Evolutionary conservation across 2,113 vertebrate species (phyloP), one percentile per base, ranked within the genome.

Genomic region (Todiramphus saurophagus): DNA sequence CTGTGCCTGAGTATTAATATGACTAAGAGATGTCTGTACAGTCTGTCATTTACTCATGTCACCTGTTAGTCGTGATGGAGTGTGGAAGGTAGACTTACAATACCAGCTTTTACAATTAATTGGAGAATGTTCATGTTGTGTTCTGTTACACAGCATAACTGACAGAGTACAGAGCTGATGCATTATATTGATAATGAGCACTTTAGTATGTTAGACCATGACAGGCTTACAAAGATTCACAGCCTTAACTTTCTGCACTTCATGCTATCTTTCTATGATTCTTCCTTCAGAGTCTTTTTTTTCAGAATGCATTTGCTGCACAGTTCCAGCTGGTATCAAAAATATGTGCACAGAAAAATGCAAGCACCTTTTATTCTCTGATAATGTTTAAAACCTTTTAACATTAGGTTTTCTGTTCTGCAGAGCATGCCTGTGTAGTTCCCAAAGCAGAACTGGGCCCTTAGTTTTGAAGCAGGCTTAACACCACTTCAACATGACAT

Each of bases 21-120:
- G 70, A 81, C 83, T 89, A 81, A 90, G 83, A 92, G 83, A 63
- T 75, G 41, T 75, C 86, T 92, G 62, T 86, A 50, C 30, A 84
- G 69, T 70, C 80, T 96, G 93, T 93, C 88, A 86, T 84, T 90
- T 92, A 90, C 69, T 90, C 37, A 9, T 90, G 75, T 91, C 59
- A 85, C 55, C 56, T 1, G 2, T 64, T 92, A 94, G 76, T 87
- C 53, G 62, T 53, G 83, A 78, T 7, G 10, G 64, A 74, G 35
- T 43, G 35, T 87, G 63, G 85, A 72, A 93, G 48, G 58, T 55
- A 77, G 80, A 67, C 80, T 76, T 69, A 83, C 13, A 84, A 63
- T 69, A 62, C 17, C 27, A 87, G 64, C 53, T 95, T 94, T 89
- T 92, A 33, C 31, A 87, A 72, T 68, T 82, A 86, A 68, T 74